Percentiles rank a stretch among this genome's conserved stretches.
Evolutionary conservation across 2,113 vertebrate genomes (phyloP).

Genomic region (Atrichornis clamosus): DNA sequence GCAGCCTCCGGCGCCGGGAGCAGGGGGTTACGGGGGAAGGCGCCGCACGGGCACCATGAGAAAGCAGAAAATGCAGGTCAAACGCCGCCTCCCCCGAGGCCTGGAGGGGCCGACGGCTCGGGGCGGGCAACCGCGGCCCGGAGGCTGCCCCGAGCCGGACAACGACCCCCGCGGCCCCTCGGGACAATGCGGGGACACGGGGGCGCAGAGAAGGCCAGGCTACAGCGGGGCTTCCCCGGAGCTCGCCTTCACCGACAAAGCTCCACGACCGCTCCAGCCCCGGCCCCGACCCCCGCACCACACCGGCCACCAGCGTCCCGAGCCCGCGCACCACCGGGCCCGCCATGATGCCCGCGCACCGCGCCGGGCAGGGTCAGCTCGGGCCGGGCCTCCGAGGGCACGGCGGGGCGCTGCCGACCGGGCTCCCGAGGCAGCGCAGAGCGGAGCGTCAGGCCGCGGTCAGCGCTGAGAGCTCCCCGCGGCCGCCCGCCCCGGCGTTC

Average conservation of each 20-base stretch:
- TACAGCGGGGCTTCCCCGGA: not conserved
- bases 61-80: slow-evolving; percentile 81
- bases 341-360: not conserved
- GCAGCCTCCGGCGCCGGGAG: slow-evolving; percentile 18
- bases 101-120: not conserved
- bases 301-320: not conserved
- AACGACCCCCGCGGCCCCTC: slow-evolving; percentile 2
- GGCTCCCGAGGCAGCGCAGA: not conserved
- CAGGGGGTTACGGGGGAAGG: slow-evolving; percentile 38
- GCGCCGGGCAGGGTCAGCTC: not conserved
- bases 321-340: not conserved
- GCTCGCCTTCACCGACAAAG: not conserved
- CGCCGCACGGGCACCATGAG: slow-evolving; percentile 74
- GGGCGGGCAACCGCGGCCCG: not conserved
- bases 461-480: not conserved
- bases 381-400: not conserved
- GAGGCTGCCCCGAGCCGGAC: slow-evolving; percentile 29
- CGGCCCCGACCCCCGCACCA: not conserved
- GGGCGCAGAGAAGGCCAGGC: not conserved
- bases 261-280: not conserved
- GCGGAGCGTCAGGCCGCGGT: not conserved
- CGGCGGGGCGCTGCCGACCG: not conserved
- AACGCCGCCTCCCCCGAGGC: slow-evolving; percentile 51
- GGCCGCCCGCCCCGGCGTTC: not conserved
- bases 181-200: not conserved